Evolutionary conservation across 2,797 vertebrate genomes (phyloP), one percentile per base, ranked within the genome.

Genomic region (Melanotaenia boesemani): DNA sequence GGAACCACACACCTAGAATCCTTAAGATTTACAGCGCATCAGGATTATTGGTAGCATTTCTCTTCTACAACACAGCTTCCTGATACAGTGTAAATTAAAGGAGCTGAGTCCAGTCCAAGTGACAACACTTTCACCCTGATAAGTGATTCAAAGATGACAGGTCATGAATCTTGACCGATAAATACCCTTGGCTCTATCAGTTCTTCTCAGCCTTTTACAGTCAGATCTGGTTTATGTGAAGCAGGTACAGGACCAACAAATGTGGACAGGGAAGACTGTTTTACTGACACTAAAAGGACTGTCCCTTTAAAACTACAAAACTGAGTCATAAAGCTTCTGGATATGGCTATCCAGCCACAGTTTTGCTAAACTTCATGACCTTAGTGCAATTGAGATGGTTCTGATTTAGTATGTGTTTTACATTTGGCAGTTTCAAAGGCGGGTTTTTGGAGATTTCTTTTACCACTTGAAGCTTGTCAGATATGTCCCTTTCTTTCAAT

Each of bases 81-180:
- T 77, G 72, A 74, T 52, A 78, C 67, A 50, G 78, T 61, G 75
- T 80, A 86, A 89, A 91, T 88, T 73, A 87, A 87, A 52, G 54
- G 15, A 32, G 63, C 73, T 3, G 52, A 5, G 64, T 58, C 50
- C 32, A 16, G 61, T 65, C 72, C 57, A 20, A 46, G 67, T 48
- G 84, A 80, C 71, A 77, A 68, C 77, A 83, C 77, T 77, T 82
- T 91, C 78, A 86, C 85, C 75, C 76, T 76, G 79, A 86, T 79
- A 86, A 84, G 88, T 84, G 82, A 91, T 88, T 72, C 76, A 18
- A 63, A 58, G 76, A 86, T 83, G 84, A 75, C 87, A 62, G 78
- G 68, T 72, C 67, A 54, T 92, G 85, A 92, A 93, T 93, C 81
- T 80, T 20, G 55, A 84, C 82, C 56, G 77, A 91, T 88, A 87